These are phyloP conservation scores for Lasioglossum villosulum DNA, from an alignment of 2,888 invertebrate species.

Conservation along the genomic window DNA sequence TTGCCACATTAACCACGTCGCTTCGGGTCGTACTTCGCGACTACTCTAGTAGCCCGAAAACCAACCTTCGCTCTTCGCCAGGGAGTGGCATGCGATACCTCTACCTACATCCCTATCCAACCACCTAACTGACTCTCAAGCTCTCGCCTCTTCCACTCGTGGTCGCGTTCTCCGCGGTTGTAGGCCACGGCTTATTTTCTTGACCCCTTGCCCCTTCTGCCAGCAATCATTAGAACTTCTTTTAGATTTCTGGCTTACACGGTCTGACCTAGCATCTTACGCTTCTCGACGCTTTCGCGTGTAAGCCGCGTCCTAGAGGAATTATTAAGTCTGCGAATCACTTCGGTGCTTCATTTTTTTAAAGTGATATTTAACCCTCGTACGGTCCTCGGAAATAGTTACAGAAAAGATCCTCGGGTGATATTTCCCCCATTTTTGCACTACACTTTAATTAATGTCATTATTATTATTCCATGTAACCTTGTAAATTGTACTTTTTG, in stretches of 20 bases:
- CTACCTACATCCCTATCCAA: not conserved
- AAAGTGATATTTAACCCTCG: no score
- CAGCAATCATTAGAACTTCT: not conserved
- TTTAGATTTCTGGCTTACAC: not conserved
- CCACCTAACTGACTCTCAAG: not conserved
- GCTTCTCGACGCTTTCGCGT: no score
- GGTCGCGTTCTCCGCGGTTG: not conserved
- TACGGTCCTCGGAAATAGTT: no score
- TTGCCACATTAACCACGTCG: constrained; percentile 78
- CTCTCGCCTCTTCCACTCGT: not conserved
- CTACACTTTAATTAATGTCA: no score
- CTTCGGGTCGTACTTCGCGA: constrained; percentile 69
- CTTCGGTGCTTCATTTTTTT: no score
- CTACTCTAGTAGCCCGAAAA: constrained; percentile 71
- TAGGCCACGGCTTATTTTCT: not conserved
- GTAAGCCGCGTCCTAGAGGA: no score
- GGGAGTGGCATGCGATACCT: constrained; percentile 32
- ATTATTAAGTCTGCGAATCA: no score
- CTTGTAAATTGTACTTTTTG: no score
- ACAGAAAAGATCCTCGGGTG: no score
- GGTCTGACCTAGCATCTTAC: no score
- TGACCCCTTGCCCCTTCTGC: not conserved
- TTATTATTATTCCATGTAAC: no score
- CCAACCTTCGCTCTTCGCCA: constrained; percentile 49
- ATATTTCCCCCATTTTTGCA: no score